Conservation (phyloP, 2,888 invertebrate species). For the Biston betularia region DNA sequence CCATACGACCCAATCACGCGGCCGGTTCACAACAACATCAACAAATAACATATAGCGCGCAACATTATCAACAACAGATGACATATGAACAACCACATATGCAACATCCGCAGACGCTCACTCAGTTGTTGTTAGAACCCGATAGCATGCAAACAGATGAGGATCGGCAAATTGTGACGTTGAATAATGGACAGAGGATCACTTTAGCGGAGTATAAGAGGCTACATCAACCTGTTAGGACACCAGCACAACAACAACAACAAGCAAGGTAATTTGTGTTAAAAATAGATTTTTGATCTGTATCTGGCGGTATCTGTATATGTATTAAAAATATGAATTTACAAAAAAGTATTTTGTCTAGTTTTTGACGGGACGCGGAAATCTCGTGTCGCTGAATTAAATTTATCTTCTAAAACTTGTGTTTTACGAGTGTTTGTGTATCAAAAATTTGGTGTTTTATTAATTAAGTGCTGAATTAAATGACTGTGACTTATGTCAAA, state of each 20-base stretch:
- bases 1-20: conserved; percentile 58
- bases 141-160: conserved; percentile 66
- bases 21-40: conserved; percentile 47
- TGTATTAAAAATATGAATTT: too few relatives aligned
- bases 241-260: conserved; percentile 65
- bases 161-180: conserved; percentile 72
- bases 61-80: conserved; percentile 65
- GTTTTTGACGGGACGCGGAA: too few relatives aligned
- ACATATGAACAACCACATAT: conserved; percentile 64
- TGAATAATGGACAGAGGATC: conserved; percentile 76
- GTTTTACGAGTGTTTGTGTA: too few relatives aligned
- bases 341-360: too few relatives aligned
- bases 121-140: conserved; percentile 70
- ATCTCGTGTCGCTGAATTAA: too few relatives aligned
- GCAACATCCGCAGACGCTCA: conserved; percentile 64
- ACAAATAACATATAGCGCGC: conserved; percentile 64
- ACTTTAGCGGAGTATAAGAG: conserved; percentile 79
- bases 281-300: background rate
- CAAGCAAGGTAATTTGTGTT: conserved; percentile 55
- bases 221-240: conserved; percentile 68
- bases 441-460: too few relatives aligned
- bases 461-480: too few relatives aligned
- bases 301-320: background rate
- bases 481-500: too few relatives aligned
- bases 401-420: too few relatives aligned